A percentile compares a stretch with the other conserved stretches of the same genome.
These are phyloP conservation scores for Strix aluco DNA, from an alignment of 2,113 vertebrate genomes.

Conservation along the genomic window DNA sequence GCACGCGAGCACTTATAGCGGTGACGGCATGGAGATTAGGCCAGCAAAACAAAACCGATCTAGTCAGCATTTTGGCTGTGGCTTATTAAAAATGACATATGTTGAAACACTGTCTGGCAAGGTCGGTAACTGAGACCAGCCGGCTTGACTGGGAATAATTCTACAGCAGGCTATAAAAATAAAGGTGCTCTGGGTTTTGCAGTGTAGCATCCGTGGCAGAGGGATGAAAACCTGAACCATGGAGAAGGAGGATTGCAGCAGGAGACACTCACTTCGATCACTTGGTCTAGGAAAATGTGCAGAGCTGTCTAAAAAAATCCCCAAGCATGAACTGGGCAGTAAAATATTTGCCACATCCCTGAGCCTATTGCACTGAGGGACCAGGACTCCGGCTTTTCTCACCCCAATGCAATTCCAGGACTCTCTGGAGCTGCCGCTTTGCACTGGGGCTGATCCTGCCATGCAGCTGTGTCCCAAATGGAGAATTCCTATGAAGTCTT, in stretches of 20 bases:
- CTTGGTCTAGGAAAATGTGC: background rate
- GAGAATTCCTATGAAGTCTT: background rate
- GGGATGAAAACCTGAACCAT: background rate
- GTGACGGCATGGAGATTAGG: background rate
- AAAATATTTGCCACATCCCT: background rate
- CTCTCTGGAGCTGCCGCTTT: background rate
- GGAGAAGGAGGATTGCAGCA: background rate
- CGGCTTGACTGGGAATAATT: background rate
- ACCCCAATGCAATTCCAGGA: background rate
- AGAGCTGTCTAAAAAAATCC: background rate
- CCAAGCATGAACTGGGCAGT: background rate
- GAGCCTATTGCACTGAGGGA: background rate
- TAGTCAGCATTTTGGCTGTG: background rate
- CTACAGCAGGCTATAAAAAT: background rate
- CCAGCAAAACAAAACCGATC: background rate
- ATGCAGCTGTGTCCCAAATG: rapidly evolving
- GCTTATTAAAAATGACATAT: slow-evolving; percentile 47
- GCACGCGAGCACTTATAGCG: background rate
- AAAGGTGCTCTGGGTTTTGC: background rate
- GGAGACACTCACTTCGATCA: background rate
- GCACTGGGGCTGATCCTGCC: background rate
- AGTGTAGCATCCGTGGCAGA: background rate
- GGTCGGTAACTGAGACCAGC: slow-evolving; percentile 39
- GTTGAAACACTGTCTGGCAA: slow-evolving; percentile 36
- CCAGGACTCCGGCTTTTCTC: background rate